Evolutionary conservation across 2,113 vertebrate species (phyloP), one percentile per base, ranked within the genome.

Genomic region (Condylura cristata): DNA sequence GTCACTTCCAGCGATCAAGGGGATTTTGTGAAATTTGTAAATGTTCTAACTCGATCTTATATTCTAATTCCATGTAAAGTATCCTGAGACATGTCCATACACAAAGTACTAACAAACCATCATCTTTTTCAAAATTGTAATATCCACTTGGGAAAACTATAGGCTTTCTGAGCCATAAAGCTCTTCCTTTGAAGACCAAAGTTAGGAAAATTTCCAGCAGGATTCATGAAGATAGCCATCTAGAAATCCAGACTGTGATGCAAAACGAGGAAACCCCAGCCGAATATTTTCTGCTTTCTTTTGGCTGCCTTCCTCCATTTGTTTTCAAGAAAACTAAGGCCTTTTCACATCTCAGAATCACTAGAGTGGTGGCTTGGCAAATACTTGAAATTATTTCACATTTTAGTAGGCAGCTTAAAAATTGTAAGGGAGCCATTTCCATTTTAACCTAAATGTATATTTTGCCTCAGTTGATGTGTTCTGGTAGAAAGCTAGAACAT

Each of bases 301-400:
- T 86, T 51, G 71, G 16, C 28, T 8, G 2, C 63, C 44, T 76
- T 71, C 68, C 11, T 74, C 26, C 44, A 68, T 78, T 37, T 88
- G 5, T 32, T 97, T 82, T 18, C 1, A 88, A 63, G 82, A 90
- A 97, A 78, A 11, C 13, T 18, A 13, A 8, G 16, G 34, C 8
- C 1, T 88, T 97, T 95, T 63, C 51, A 17, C 58, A 51, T 92
- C 96, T 96, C 28, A 4, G 72, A 82, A 92, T 88, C 22, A 0
- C 37, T 28, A 3, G 28, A 46, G 0, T 8, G 30, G 26, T 30
- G 28, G 20, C 3, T 82, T 76, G 83, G 89, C 85, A 3, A 34
- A 18, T n/a, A 61, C 53, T 95, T 60, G 58, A 34, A 41, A 58
- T 68, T 51, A 61, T n/a, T 37, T 18, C 26, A 1, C 13, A 2